phyloP scores from a whole-genome alignment of 2,113 vertebrate species.

The Ammospiza nelsoni region DNA sequence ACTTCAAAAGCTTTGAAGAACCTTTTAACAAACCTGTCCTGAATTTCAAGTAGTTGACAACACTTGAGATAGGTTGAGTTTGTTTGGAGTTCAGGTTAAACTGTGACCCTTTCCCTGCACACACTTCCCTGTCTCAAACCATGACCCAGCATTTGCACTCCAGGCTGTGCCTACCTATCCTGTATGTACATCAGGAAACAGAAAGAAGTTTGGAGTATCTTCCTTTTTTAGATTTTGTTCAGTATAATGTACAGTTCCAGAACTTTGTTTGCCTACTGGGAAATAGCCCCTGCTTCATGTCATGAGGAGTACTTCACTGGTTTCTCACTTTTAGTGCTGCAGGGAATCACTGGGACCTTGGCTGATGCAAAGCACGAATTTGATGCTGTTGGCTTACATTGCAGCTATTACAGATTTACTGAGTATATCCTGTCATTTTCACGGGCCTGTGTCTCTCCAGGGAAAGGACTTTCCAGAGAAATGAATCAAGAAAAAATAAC shows the following conservation, averaged over 20 bases:
- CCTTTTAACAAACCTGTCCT: conserved; percentile 29
- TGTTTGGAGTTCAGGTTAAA: neutral
- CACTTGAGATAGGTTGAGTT: neutral
- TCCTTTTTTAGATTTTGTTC: neutral
- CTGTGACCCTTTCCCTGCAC: neutral
- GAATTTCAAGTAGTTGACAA: conserved; percentile 37
- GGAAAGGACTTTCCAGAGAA: neutral
- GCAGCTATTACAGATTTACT: neutral
- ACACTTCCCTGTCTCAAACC: neutral
- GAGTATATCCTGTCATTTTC: neutral
- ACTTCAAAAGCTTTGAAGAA: neutral
- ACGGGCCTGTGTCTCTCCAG: neutral
- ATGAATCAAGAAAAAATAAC: neutral
- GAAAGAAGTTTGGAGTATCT: neutral
- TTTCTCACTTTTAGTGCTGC: neutral
- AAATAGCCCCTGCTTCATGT: neutral
- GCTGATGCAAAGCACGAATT: neutral
- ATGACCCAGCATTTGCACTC: neutral
- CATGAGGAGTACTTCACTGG: neutral
- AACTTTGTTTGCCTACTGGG: neutral
- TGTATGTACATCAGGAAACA: neutral
- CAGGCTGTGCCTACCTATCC: neutral
- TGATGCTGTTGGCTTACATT: neutral
- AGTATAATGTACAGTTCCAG: neutral
- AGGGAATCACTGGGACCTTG: neutral